Evolutionary conservation across 2,797 vertebrate species (phyloP), one percentile per base, ranked within the genome.

Genomic region (Catamblyrhynchus diadema): DNA sequence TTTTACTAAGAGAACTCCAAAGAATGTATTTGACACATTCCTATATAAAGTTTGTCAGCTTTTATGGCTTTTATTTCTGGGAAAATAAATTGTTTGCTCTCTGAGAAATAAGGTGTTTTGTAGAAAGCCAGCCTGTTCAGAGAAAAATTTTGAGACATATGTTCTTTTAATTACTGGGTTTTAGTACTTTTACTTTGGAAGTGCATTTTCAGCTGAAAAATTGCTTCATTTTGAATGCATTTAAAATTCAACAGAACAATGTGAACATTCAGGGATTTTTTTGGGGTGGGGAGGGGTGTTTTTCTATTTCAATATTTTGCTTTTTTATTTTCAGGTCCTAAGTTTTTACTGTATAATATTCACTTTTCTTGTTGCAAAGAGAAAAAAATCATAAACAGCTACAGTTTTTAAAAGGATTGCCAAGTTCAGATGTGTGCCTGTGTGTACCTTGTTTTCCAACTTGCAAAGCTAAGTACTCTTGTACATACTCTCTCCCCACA

Each of bases 41-140:
- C 33, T 53, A 4, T 50, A 50, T 30, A 41, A 44, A 37, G 9
- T 83, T 84, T 80, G 2, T 45, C 1, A 3, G 24, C 5, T 69
- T 81, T 84, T 69, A 74, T 57, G 12, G 39, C 23, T 81, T 93
- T 92, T 86, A 74, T 83, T 91, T 90, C 32, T 50, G 21, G 9
- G 17, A 33, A 81, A 78, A 42, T 1, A 78, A 65, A 59, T 66
- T 35, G 15, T 47, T 87, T 80, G 2, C 9, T 37, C 62, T 59
- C 41, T 61, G 77, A 56, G 75, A 77, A 73, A 48, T 73, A 1
- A 53, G 30, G 12, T 62, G 8, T 18, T 74, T 37, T 82, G 8
- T 35, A 35, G 42, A 73, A 42, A 53, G 8, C 48, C 10, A 2
- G 39, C 18, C 82, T 95, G 15, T 84, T 95, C 53, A 81, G 61